These are phyloP conservation scores for Tortricodes alternella DNA, from an alignment of 2,888 invertebrate genomes.

Conservation along the genomic window DNA sequence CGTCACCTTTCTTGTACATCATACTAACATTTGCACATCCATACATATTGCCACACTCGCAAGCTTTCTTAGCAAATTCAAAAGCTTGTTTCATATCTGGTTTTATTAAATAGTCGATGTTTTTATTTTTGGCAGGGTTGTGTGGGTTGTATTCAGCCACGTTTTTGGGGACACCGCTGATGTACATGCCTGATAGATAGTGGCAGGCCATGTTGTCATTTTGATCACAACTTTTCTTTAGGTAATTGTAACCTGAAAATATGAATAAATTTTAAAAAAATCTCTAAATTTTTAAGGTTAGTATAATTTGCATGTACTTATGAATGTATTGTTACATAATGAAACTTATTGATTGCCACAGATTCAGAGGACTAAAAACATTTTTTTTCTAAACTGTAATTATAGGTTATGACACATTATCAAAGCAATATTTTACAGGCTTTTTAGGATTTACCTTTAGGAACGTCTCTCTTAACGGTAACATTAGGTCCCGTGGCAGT, in stretches of 20 bases:
- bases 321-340: too few species aligned
- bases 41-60: conserved; percentile 92
- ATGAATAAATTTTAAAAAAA: too few species aligned
- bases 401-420: neutral
- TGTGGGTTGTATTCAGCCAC: conserved; percentile 70
- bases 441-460: too few species aligned
- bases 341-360: too few species aligned
- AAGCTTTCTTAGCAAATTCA: conserved; percentile 89
- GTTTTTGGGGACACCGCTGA: conserved; percentile 86
- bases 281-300: neutral
- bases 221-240: conserved; percentile 83
- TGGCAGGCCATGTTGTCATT: conserved; percentile 89
- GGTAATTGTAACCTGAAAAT: conserved; percentile 79
- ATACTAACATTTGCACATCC: conserved; percentile 95
- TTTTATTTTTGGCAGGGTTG: conserved; percentile 63
- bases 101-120: conserved; percentile 79
- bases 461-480: conserved; percentile 81
- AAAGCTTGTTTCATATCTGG: conserved; percentile 91
- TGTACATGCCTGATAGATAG: conserved; percentile 90
- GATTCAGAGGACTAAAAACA: too few species aligned
- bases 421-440: conserved; percentile 33
- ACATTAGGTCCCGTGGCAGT: conserved; percentile 83
- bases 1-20: conserved; percentile 93
- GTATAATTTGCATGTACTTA: too few species aligned
- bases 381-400: too few species aligned